phyloP scores from a whole-genome alignment of 2,797 vertebrate genomes.

The Lagorchestes hirsutus region DNA sequence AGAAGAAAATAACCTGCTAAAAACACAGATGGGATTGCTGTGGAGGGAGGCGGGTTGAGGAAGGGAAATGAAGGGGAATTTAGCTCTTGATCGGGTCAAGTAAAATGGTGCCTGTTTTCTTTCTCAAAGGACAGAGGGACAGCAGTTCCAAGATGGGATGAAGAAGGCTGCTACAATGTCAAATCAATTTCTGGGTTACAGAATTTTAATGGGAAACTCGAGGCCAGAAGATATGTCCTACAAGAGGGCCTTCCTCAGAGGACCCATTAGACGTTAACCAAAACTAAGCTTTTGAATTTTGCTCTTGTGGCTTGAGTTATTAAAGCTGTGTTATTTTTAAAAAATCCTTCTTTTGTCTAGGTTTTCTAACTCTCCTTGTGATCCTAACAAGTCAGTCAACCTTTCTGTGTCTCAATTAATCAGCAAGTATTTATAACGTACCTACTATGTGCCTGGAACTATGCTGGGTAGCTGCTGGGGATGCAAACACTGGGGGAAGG shows the following conservation, averaged over 20 bases:
- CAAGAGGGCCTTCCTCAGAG: not conserved
- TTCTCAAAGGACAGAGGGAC: slow-evolving; percentile 12
- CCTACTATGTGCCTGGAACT: not conserved
- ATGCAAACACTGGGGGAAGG: not conserved
- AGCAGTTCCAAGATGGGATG: not conserved
- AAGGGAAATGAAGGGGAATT: slow-evolving; percentile 26
- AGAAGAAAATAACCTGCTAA: slow-evolving; percentile 63
- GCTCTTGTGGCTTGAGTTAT: not conserved
- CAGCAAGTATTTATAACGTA: not conserved
- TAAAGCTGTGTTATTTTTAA: not conserved
- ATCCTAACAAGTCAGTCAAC: not conserved
- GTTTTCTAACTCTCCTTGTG: not conserved
- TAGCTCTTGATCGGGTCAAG: slow-evolving; percentile 19
- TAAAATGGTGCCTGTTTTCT: slow-evolving; percentile 19
- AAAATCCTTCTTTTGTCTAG: not conserved
- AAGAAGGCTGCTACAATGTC: not conserved
- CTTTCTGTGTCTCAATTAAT: not conserved
- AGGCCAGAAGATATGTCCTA: not conserved
- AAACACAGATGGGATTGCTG: slow-evolving; percentile 37
- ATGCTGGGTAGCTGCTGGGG: not conserved
- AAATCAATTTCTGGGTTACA: not conserved
- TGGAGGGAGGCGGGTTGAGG: not conserved
- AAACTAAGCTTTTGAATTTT: not conserved
- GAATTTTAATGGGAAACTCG: not conserved
- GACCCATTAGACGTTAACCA: not conserved